Conservation (phyloP, 1,140 invertebrate genomes). For the Vollenhovia emeryi region DNA sequence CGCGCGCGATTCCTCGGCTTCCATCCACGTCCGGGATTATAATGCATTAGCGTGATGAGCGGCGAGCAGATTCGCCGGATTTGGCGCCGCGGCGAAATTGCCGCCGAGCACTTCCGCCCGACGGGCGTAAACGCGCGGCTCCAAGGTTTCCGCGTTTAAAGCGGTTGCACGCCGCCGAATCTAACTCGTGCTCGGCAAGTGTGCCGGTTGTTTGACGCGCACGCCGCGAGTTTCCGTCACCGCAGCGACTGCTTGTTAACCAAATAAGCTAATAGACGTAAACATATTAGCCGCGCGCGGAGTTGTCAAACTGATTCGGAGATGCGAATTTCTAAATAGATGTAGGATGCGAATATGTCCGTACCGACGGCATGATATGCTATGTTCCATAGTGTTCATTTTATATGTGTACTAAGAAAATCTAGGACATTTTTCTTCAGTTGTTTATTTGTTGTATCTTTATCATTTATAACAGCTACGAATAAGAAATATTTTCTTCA, state of each 20-base stretch:
- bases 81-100: conserved; percentile 27
- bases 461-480: not conserved
- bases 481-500: not conserved
- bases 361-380: not conserved
- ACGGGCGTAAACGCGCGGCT: conserved; percentile 26
- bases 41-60: conserved; percentile 50
- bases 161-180: conserved; percentile 16
- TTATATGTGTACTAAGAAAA: not conserved
- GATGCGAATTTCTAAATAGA: conserved; percentile 17
- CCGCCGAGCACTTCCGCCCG: conserved; percentile 26
- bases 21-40: conserved; percentile 36
- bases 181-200: conserved; percentile 17
- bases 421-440: not conserved
- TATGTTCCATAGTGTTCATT: not conserved
- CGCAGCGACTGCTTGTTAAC: conserved; percentile 39
- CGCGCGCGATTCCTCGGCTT: conserved; percentile 31
- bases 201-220: conserved; percentile 3
- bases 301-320: conserved; percentile 13
- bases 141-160: conserved; percentile 11
- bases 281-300: conserved; percentile 35
- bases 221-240: not conserved
- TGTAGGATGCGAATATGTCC: not conserved
- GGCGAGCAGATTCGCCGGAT: conserved; percentile 44
- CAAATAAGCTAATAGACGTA: conserved; percentile 50
- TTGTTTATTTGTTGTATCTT: not conserved